Evolutionary conservation across 2,888 invertebrate species (phyloP).

Genomic region (Cephus sareptanus): DNA sequence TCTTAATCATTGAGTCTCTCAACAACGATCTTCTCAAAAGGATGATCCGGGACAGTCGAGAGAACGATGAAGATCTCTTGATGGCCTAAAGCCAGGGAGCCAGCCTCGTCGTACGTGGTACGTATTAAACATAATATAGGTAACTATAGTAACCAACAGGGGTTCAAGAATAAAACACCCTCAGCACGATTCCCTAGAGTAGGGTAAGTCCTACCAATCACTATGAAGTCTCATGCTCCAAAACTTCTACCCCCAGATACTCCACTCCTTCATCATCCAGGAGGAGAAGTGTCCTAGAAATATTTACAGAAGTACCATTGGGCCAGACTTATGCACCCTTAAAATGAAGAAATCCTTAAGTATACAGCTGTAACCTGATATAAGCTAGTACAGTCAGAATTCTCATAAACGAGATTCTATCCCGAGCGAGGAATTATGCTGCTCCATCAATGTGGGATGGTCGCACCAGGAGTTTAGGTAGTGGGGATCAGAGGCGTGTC

Average conservation of each 20-base stretch:
- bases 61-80: constrained; percentile 29
- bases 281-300: not conserved
- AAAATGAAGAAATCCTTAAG: not conserved
- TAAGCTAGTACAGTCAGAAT: not conserved
- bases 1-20: constrained; percentile 54
- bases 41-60: constrained; percentile 54
- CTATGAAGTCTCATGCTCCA: not conserved
- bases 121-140: not conserved
- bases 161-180: not conserved
- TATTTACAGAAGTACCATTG: not conserved
- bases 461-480: not conserved
- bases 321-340: not conserved
- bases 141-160: not conserved
- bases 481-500: constrained; percentile 12
- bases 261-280: not conserved
- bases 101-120: not conserved
- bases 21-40: constrained; percentile 60
- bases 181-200: not conserved
- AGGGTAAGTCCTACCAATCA: not conserved
- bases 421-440: not conserved
- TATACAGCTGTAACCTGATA: not conserved
- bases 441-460: constrained; percentile 22
- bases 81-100: not conserved
- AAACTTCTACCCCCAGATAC: not conserved
- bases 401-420: not conserved